Percentiles rank a stretch among this genome's conserved stretches.
Evolutionary conservation across 2,888 invertebrate genomes (phyloP).

Genomic region (Trisateles emortualis): DNA sequence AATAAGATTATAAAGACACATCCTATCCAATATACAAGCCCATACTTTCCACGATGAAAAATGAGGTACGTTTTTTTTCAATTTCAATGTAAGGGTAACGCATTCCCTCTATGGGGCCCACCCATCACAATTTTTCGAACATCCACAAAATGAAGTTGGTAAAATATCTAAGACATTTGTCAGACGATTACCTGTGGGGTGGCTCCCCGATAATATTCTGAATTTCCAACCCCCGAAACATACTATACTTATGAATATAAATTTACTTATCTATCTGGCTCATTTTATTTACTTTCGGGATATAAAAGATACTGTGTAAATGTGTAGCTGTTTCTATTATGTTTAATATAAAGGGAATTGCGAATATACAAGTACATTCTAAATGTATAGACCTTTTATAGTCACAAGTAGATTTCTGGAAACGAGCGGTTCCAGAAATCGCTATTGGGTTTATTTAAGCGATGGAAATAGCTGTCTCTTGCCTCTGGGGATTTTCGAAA

Average conservation of each 20-base stretch:
- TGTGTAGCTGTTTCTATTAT: slow-evolving; percentile 15
- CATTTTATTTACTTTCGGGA: slow-evolving; percentile 55
- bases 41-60: slow-evolving; percentile 16
- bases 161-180: slow-evolving; percentile 85
- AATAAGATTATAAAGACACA: slow-evolving; percentile 9
- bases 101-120: slow-evolving; percentile 44
- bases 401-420: too few species aligned
- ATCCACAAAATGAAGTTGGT: slow-evolving; percentile 82
- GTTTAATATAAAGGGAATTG: slow-evolving; percentile 16
- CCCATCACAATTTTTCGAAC: slow-evolving; percentile 52
- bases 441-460: too few species aligned
- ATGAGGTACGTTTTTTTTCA: slow-evolving; percentile 36
- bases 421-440: too few species aligned
- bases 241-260: slow-evolving; percentile 80
- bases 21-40: slow-evolving; percentile 11
- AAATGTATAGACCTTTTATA: not conserved
- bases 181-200: slow-evolving; percentile 84
- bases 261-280: slow-evolving; percentile 65
- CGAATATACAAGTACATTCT: slow-evolving; percentile 8
- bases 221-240: slow-evolving; percentile 72
- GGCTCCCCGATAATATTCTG: slow-evolving; percentile 73
- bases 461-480: too few species aligned
- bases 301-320: slow-evolving; percentile 40
- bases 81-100: slow-evolving; percentile 40
- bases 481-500: too few species aligned